Conservation (phyloP, 2,888 invertebrate genomes). For the Hydroisotoma schaefferi region DNA sequence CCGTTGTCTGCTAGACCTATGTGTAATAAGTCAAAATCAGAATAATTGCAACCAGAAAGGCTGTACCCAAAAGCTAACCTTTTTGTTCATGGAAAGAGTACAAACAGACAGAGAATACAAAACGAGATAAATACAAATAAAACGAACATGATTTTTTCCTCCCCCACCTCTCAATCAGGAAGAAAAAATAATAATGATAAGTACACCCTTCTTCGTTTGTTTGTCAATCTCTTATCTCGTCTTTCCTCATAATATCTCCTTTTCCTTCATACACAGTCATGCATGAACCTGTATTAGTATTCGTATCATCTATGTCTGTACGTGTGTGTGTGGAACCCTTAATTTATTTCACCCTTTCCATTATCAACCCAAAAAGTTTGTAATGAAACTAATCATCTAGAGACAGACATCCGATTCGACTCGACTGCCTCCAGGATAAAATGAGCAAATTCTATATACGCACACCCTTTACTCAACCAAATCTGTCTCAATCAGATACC, state of each 20-base stretch:
- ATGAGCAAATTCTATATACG: not conserved
- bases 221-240: slow-evolving; percentile 7
- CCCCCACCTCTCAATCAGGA: slow-evolving; percentile 10
- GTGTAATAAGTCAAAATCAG: not conserved
- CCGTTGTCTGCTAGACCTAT: not conserved
- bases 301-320: not conserved
- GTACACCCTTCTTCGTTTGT: slow-evolving; percentile 10
- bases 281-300: too few species aligned
- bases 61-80: not conserved
- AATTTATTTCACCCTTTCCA: slow-evolving; percentile 3
- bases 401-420: slow-evolving; percentile 2
- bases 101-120: not conserved
- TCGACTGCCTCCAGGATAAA: not conserved
- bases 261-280: not conserved
- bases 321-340: slow-evolving; percentile 3
- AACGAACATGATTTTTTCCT: slow-evolving; percentile 1
- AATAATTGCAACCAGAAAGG: not conserved
- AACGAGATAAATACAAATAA: not conserved
- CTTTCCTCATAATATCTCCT: too few species aligned
- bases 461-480: not conserved
- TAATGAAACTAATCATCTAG: slow-evolving; percentile 5
- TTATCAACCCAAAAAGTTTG: not conserved
- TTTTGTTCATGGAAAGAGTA: not conserved
- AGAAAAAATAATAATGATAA: slow-evolving; percentile 7
- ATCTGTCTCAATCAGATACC: too few species aligned